These are phyloP conservation scores for Ichneumon xanthorius DNA, from an alignment of 2,888 invertebrate species.

Conservation along the genomic window DNA sequence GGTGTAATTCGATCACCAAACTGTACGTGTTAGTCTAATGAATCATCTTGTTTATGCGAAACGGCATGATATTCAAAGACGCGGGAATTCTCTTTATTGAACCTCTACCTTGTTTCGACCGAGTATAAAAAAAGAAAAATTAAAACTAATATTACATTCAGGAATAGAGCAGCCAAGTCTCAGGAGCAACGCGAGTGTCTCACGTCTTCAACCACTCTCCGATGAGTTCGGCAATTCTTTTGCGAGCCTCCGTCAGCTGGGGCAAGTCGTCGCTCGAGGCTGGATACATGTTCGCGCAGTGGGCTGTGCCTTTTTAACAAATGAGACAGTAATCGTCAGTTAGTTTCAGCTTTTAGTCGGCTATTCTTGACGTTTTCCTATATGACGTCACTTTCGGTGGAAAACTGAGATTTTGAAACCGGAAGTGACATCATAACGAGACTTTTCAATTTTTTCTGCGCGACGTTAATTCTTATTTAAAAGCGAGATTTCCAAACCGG, in stretches of 20 bases:
- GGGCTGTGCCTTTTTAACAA: slow-evolving; percentile 93
- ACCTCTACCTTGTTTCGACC: slow-evolving; percentile 16
- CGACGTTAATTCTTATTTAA: too few relatives aligned
- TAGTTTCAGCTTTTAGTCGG: background rate
- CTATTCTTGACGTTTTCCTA: too few relatives aligned
- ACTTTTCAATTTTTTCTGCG: too few relatives aligned
- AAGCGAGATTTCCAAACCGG: too few relatives aligned
- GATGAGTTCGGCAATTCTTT: slow-evolving; percentile 87
- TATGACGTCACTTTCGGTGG: too few relatives aligned
- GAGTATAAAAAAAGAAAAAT: slow-evolving; percentile 6
- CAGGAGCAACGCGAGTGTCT: slow-evolving; percentile 13
- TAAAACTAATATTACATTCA: slow-evolving; percentile 6
- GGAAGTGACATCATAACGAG: too few relatives aligned
- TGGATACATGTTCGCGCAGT: slow-evolving; percentile 98
- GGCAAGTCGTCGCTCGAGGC: slow-evolving; percentile 88
- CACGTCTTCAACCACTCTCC: slow-evolving; percentile 86
- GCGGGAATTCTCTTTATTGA: background rate
- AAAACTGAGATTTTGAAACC: too few relatives aligned
- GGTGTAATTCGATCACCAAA: slow-evolving; percentile 27
- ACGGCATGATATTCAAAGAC: background rate
- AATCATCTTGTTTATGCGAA: slow-evolving; percentile 24
- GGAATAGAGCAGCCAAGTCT: background rate
- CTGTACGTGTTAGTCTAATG: slow-evolving; percentile 33
- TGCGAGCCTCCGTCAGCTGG: slow-evolving; percentile 89
- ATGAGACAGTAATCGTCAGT: slow-evolving; percentile 3